Percentiles rank a stretch among this genome's conserved stretches.
phyloP scores from a whole-genome alignment of 2,888 invertebrate species.

The Odontocolon sp. region DNA sequence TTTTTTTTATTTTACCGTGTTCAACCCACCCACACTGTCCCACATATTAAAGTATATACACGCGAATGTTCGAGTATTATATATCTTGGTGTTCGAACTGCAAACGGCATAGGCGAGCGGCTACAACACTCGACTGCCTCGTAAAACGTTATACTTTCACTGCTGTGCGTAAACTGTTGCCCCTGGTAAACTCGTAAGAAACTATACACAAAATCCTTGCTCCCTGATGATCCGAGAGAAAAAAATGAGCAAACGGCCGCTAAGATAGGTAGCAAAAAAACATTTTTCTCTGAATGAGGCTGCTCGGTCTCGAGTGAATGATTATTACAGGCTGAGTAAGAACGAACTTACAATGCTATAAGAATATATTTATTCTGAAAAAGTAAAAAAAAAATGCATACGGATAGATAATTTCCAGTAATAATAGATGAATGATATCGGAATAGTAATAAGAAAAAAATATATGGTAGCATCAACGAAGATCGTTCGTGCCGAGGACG shows the following conservation, averaged over 20 bases:
- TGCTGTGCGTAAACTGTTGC: constrained; percentile 28
- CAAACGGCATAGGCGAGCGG: constrained; percentile 19
- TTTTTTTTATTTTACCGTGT: constrained; percentile 8
- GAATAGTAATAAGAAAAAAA: neutral
- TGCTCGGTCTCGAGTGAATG: neutral
- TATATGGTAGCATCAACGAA: constrained; percentile 62
- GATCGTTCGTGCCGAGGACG: constrained; percentile 68
- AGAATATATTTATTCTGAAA: constrained; percentile 49
- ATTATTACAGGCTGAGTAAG: constrained; percentile 38
- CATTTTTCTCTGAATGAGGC: too few relatives aligned
- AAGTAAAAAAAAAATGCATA: constrained; percentile 13
- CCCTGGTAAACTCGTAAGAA: constrained; percentile 3
- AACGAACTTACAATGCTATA: constrained; percentile 45
- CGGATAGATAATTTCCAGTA: constrained; percentile 19
- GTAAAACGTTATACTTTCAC: constrained; percentile 55
- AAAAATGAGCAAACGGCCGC: constrained; percentile 15
- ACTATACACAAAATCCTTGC: constrained; percentile 26
- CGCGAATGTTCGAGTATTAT: neutral
- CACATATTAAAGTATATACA: constrained; percentile 48
- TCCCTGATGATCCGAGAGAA: constrained; percentile 4
- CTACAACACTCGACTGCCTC: constrained; percentile 35
- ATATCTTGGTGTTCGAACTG: constrained; percentile 20
- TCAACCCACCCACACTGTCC: constrained; percentile 59
- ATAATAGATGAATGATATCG: neutral
- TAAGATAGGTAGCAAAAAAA: neutral